Percentiles rank a stretch among this genome's conserved stretches.
These are phyloP conservation scores for Macrosiphum euphorbiae DNA, from an alignment of 2,888 invertebrate species.

Conservation along the genomic window DNA sequence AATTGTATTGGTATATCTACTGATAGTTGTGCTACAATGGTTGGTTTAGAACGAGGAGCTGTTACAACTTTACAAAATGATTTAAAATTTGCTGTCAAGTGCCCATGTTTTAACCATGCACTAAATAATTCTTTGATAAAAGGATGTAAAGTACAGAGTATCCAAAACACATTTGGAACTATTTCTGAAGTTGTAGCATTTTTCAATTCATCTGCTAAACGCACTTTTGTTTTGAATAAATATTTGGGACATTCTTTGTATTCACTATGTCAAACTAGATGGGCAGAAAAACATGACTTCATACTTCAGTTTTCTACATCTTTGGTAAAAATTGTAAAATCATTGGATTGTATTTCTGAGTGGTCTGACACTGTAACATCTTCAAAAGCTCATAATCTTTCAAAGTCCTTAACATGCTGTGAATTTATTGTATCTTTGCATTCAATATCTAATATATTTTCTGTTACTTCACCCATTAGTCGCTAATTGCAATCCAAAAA, in stretches of 20 bases:
- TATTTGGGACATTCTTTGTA: not conserved
- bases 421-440: slow-evolving; percentile 12
- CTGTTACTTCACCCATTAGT: slow-evolving; percentile 17
- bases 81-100: not conserved
- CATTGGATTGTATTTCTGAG: slow-evolving; percentile 12
- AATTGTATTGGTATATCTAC: not conserved
- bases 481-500: slow-evolving; percentile 6
- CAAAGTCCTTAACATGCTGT: not conserved
- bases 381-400: slow-evolving; percentile 12
- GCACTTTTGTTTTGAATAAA: slow-evolving; percentile 10
- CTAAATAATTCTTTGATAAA: slow-evolving; percentile 25
- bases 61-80: not conserved
- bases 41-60: slow-evolving; percentile 12
- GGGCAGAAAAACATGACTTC: not conserved
- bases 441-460: slow-evolving; percentile 18
- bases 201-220: slow-evolving; percentile 18
- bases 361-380: slow-evolving; percentile 12
- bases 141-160: not conserved
- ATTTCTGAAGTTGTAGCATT: slow-evolving; percentile 1
- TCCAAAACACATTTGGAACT: not conserved
- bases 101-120: not conserved
- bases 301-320: slow-evolving; percentile 11
- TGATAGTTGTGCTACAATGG: slow-evolving; percentile 19
- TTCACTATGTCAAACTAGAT: not conserved
- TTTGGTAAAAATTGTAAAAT: too few relatives aligned